A percentile compares a stretch with the other conserved stretches of the same genome.
These are phyloP conservation scores for Melieria omissa DNA, from an alignment of 2,888 invertebrate species.

Conservation along the genomic window DNA sequence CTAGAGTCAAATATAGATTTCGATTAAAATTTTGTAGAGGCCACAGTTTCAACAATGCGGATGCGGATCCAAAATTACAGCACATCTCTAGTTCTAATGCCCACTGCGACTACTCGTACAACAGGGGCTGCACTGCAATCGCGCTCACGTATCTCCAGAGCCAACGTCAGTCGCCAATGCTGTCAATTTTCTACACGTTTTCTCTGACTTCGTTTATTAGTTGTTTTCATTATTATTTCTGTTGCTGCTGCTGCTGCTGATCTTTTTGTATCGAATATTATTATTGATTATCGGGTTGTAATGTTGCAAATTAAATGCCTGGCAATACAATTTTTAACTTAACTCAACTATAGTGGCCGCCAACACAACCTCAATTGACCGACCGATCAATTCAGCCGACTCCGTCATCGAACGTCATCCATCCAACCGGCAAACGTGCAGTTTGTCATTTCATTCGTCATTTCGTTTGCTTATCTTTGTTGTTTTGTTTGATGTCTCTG, in stretches of 20 bases:
- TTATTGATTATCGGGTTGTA: slow-evolving; percentile 63
- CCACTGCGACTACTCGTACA: too few species aligned
- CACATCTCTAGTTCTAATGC: too few species aligned
- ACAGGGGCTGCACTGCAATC: too few species aligned
- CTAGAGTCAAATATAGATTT: too few species aligned
- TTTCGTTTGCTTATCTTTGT: too few species aligned
- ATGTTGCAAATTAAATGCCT: slow-evolving; percentile 64
- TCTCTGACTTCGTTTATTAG: neutral
- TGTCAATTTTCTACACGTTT: neutral
- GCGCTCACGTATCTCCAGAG: too few species aligned
- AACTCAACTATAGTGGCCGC: slow-evolving; percentile 12
- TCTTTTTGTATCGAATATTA: slow-evolving; percentile 49
- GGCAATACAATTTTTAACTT: slow-evolving; percentile 32
- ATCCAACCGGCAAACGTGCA: slow-evolving; percentile 37
- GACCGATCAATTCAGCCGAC: slow-evolving; percentile 2
- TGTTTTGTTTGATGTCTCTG: neutral
- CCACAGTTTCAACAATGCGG: too few species aligned
- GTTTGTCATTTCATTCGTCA: slow-evolving; percentile 38
- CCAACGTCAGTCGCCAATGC: neutral
- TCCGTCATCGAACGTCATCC: slow-evolving; percentile 31
- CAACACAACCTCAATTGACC: slow-evolving; percentile 10
- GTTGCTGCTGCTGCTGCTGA: slow-evolving; percentile 34
- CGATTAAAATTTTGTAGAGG: too few species aligned
- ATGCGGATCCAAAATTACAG: too few species aligned
- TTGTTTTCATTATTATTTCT: slow-evolving; percentile 22